Evolutionary conservation across 2,888 invertebrate genomes (phyloP), one percentile per base, ranked within the genome.

Genomic region (Ochropleura leucogaster): DNA sequence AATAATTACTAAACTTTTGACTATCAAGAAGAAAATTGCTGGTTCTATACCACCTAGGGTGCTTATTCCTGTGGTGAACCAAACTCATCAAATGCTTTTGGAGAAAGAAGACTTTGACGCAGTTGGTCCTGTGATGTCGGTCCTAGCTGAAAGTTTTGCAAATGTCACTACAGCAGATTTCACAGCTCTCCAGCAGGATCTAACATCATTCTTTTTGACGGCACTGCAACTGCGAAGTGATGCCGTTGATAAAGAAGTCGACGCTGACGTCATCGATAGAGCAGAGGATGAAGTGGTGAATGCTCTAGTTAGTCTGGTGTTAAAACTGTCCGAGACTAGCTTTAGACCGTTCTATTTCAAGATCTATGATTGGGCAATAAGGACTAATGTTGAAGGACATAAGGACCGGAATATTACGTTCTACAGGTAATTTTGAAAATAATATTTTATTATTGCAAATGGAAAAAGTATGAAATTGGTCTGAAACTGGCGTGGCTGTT

Each of bases 331-430:
- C 0, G 99, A 99, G 93, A 97, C 98, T 0, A 97, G 98, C 59
- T 99, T 99, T 94, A 97, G 98, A 80, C 99, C 99, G 0, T 97
- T 99, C 88, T 99, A 98, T 93, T 98, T 98, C 88, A 98, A 98
- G 95, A 96, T 99, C 20, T 98, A 98, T 91, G 98, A 98, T 89
- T 99, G 99, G 99, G 98, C 99, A 0, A 97, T 97, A 62, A 96
- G 97, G 80, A 95, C 96, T 73, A 97, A 97, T 79, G 95, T 96
- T 86, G 96, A 96, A 74, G 96, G 96, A 67, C 96, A 97, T 69
- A 97, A 97, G 73, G 97, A 97, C 75, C 96, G 98, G 75, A 95
- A 97, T 16, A 97, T 99, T 68, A 98, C 99, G 0, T 99, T 99
- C 93, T 99, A 98, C 92, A 97, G 97, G 97, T 97, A 92, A 6